Evolutionary conservation across 2,888 invertebrate species (phyloP), one percentile per base, ranked within the genome.

Genomic region (Deilephila elpenor): DNA sequence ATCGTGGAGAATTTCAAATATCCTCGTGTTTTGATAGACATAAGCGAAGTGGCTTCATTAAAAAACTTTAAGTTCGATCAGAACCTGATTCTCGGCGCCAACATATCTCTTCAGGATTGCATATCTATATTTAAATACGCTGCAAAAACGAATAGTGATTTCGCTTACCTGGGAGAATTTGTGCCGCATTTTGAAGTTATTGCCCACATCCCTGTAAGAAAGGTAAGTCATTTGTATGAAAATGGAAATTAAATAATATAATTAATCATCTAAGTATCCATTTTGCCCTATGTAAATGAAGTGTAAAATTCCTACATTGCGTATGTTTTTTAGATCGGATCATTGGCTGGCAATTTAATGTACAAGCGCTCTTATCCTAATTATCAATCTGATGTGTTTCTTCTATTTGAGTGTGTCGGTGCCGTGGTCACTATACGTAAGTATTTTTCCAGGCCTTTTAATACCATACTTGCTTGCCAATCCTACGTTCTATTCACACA

Each of bases 271-370:
- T 5, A 8, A 37, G 20, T 29, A 60, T 32, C 32, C 32, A 32
- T 32, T 32, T 5, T 32, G 25, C 25, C 25, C 25, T 25, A 25
- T 25, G 1, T 1, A 25, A 25, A 25, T 25, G 25, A 25, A 25
- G 1, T 25, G 25, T 25, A 25, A 25, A 25, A 25, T 1, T 25
- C 0, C 25, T 1, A 25, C 25, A 25, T 25, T 32, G 32, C 5
- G 3, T 5, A 0, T 32, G 1, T 32, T 0, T 32, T 32, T 72
- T 82, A 96, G 96, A 93, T 95, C 62, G 96, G 96, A n/a, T 96
- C 96, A 0, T 84, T 97, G 77, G 96, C 96, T 67, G 97, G 97
- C 1, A 97, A 97, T 80, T 83, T 97, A 70, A 96, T 96, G 93
- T 88, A 96, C 79, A 97, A 96, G 83, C 95, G 96, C 76, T 84